Evolutionary conservation across 2,113 vertebrate genomes (phyloP), one percentile per base, ranked within the genome.

Genomic region (Mobula hypostoma): DNA sequence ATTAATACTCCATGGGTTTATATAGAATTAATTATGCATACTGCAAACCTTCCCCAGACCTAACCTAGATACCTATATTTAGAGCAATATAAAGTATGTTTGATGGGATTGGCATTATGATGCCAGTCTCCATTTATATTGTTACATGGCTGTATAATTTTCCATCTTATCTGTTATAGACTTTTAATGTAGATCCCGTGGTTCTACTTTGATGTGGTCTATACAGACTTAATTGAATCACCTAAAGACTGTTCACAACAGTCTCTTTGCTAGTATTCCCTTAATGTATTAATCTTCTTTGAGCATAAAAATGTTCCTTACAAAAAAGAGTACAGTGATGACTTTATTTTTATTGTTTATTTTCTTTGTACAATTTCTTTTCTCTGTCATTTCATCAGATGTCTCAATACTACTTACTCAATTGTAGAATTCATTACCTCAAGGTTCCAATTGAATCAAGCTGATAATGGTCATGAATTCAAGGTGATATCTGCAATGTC

Each of bases 401-500:
- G 36, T 56, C 8, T 76, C 9, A 76, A 56, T 93, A 19, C 24
- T 56, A 27, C 48, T n/a, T 48, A 92, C 19, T 72, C 32, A 72
- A 5, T 27, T 40, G 17, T 11, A 72, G 40, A 74, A 11, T 93
- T 21, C 9, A 36, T n/a, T 93, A 9, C 74, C 72, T 72, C 36
- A 93, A 93, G 21, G 40, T 76, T 70, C 32, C 91, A 72, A 0
- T 76, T 93, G 68, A 93, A 24, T 74, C 91, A 15, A 7, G 40
- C 68, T 93, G 36, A 93, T 93, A 56, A 74, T 76, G 40, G 11
- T 40, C 70, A 56, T 74, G 66, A 93, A 93, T 76, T 93, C 68
- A 74, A 93, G 91, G 40, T 93, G 91, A 93, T 15, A 32, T 29
- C 91, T 93, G 91, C 32, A 93, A 56, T 74, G 32, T 74, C 36